Conservation (phyloP, 2,888 invertebrate genomes). For the Agonopterix alstromeriana region DNA sequence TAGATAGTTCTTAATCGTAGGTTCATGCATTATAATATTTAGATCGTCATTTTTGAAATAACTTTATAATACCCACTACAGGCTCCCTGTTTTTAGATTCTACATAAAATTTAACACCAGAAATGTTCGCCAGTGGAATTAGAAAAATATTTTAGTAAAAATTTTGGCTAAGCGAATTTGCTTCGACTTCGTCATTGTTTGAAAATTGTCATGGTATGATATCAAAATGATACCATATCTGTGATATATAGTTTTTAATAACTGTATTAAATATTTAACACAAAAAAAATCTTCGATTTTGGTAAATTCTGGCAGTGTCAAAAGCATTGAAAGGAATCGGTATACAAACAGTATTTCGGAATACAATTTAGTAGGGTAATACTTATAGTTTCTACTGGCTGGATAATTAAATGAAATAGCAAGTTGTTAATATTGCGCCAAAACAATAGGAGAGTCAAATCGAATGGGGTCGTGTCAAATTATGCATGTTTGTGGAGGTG, state of each 20-base stretch:
- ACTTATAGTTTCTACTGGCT: neutral
- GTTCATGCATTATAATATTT: constrained; percentile 37
- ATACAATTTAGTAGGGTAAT: constrained; percentile 1
- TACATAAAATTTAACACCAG: constrained; percentile 10
- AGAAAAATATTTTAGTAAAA: constrained; percentile 24
- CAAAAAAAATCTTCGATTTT: neutral
- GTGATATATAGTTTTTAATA: constrained; percentile 21
- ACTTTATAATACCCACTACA: constrained; percentile 19
- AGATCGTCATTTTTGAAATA: constrained; percentile 22
- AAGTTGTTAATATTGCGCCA: constrained; percentile 1
- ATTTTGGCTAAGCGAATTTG: constrained; percentile 26
- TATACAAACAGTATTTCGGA: constrained; percentile 6
- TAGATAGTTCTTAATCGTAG: constrained; percentile 32
- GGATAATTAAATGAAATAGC: too few species aligned
- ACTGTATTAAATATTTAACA: neutral
- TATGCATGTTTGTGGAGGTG: constrained; percentile 1
- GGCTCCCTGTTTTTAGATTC: constrained; percentile 12
- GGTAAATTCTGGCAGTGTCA: constrained; percentile 10
- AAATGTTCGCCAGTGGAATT: constrained; percentile 26
- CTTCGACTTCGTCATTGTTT: constrained; percentile 23
- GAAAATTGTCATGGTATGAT: constrained; percentile 16
- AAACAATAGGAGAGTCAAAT: constrained; percentile 1
- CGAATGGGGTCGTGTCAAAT: constrained; percentile 2
- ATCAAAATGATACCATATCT: constrained; percentile 28
- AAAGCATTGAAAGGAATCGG: constrained; percentile 8